Percentiles rank a stretch among this genome's conserved stretches.
Evolutionary conservation across 1,140 invertebrate genomes (phyloP).

Genomic region (Drosophila bipectinata): DNA sequence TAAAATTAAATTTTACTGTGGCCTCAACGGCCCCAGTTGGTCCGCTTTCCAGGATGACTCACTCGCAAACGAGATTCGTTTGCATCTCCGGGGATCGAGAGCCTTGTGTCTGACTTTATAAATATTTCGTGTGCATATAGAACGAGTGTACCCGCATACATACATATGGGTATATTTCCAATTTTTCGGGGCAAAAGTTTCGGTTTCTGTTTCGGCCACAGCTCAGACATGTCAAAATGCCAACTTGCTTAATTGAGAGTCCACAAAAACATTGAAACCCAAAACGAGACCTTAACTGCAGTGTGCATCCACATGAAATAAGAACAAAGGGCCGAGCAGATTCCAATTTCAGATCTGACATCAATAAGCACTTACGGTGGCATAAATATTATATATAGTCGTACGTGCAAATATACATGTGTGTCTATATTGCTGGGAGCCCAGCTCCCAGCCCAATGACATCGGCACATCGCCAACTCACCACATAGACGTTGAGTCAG

Average conservation of each 20-base stretch:
- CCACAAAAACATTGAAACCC: slow-evolving; percentile 47
- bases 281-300: slow-evolving; percentile 44
- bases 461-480: slow-evolving; percentile 46
- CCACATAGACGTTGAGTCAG: slow-evolving; percentile 12
- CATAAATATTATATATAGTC: slow-evolving; percentile 74
- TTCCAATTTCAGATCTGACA: slow-evolving; percentile 80
- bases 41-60: not conserved
- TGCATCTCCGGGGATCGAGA: slow-evolving; percentile 6
- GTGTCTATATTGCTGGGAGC: slow-evolving; percentile 13
- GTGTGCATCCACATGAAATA: slow-evolving; percentile 37
- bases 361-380: slow-evolving; percentile 75
- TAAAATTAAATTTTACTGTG: slow-evolving; percentile 60
- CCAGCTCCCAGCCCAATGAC: slow-evolving; percentile 45
- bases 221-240: slow-evolving; percentile 46
- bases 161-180: slow-evolving; percentile 29
- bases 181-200: slow-evolving; percentile 41
- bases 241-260: slow-evolving; percentile 72
- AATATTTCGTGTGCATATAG: slow-evolving; percentile 41
- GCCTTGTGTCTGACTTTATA: slow-evolving; percentile 44
- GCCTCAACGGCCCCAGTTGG: slow-evolving; percentile 17
- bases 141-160: not conserved
- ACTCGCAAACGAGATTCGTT: not conserved
- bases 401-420: slow-evolving; percentile 33
- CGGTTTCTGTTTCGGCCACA: slow-evolving; percentile 24
- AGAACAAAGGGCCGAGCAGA: slow-evolving; percentile 49